Conservation (phyloP, 1,140 invertebrate species). For the Saccostrea echinata region DNA sequence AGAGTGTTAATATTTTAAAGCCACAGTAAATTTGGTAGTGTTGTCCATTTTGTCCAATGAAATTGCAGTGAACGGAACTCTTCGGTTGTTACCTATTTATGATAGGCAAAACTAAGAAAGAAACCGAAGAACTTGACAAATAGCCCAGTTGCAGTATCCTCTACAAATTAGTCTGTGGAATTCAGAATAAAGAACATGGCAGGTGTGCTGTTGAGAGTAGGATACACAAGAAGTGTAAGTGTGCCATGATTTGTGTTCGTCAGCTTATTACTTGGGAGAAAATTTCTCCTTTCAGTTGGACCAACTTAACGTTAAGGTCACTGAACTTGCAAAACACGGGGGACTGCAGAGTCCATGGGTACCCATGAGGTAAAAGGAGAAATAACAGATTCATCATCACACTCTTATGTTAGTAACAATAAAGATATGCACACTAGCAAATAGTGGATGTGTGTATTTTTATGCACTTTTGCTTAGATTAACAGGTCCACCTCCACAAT, state of each 20-base stretch:
- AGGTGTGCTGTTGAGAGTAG: not conserved
- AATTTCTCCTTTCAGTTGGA: not conserved
- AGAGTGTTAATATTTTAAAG: too few species aligned
- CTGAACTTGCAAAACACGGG: not conserved
- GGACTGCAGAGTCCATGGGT: not conserved
- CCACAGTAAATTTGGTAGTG: not conserved
- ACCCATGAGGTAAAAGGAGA: not conserved
- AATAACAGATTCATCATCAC: too few species aligned
- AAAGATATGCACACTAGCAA: too few species aligned
- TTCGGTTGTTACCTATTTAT: not conserved
- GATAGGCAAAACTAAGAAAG: not conserved
- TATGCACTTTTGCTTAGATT: too few species aligned
- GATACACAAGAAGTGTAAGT: not conserved
- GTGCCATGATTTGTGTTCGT: not conserved
- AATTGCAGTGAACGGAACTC: not conserved
- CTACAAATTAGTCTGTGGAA: not conserved
- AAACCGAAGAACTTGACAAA: not conserved
- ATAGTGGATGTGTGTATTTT: too few species aligned
- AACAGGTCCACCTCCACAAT: too few species aligned
- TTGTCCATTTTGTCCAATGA: slow-evolving; percentile 6
- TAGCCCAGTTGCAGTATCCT: not conserved
- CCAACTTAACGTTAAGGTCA: not conserved
- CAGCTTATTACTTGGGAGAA: not conserved
- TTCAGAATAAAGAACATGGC: slow-evolving; percentile 7
- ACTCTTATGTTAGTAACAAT: too few species aligned